phyloP scores from a whole-genome alignment of 2,797 vertebrate species.

The Pristis pectinata region DNA sequence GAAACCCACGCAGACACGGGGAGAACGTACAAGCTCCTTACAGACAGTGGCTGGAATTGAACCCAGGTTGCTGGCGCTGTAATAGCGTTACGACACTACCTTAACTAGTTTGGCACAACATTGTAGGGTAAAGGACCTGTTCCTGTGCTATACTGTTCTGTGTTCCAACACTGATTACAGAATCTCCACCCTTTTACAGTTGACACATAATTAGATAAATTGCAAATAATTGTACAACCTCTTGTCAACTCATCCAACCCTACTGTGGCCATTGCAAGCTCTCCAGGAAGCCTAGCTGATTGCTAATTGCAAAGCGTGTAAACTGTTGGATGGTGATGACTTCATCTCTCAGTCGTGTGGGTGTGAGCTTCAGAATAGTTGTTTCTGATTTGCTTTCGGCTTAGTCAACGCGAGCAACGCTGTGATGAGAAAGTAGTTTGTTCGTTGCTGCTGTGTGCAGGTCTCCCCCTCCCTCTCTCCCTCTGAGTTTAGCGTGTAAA shows the following conservation, averaged over 20 bases:
- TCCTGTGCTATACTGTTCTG: too few species aligned
- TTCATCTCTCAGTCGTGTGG: slow-evolving; percentile 9
- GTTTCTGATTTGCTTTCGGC: not conserved
- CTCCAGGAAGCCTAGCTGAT: not conserved
- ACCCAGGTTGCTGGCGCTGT: too few species aligned
- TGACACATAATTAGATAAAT: not conserved
- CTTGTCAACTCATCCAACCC: not conserved
- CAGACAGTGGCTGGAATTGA: too few species aligned
- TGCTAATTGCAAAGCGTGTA: not conserved
- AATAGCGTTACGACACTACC: too few species aligned
- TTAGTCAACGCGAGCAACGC: not conserved
- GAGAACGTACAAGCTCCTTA: too few species aligned
- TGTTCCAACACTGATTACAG: too few species aligned
- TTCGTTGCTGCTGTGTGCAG: not conserved
- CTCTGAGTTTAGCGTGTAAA: not conserved
- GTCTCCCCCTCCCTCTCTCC: not conserved
- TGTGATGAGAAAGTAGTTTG: not conserved
- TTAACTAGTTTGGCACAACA: too few species aligned
- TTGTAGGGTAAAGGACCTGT: too few species aligned
- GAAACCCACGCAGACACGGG: too few species aligned
- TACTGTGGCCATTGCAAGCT: not conserved
- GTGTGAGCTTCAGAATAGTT: not conserved
- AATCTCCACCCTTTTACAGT: not conserved
- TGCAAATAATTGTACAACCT: too few species aligned
- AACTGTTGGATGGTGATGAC: slow-evolving; percentile 17